Evolutionary conservation across 2,113 vertebrate genomes (phyloP).

Genomic region (Triplophysa rosa): DNA sequence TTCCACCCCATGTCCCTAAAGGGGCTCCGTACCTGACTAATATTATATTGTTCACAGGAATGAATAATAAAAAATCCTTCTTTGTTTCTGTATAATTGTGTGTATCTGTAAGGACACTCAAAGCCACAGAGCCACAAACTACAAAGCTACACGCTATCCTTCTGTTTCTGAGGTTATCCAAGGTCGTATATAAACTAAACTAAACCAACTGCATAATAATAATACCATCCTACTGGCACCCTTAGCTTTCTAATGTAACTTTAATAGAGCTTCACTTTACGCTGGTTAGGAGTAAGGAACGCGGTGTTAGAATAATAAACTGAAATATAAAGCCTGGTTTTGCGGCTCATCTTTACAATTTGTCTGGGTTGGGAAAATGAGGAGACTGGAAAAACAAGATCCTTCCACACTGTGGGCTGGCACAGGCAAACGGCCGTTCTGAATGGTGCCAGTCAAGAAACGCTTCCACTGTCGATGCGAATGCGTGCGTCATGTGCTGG

Average conservation of each 20-base stretch:
- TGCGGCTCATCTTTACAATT: slow-evolving; percentile 52
- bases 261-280: slow-evolving; percentile 57
- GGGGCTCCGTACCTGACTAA: too few species aligned
- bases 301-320: slow-evolving; percentile 48
- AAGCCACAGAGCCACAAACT: not conserved
- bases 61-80: not conserved
- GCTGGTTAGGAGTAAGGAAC: slow-evolving; percentile 35
- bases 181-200: slow-evolving; percentile 18
- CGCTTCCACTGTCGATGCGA: not conserved
- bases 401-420: slow-evolving; percentile 6
- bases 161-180: slow-evolving; percentile 16
- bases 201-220: slow-evolving; percentile 23
- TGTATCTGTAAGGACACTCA: not conserved
- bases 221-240: slow-evolving; percentile 15
- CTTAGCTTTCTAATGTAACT: slow-evolving; percentile 38
- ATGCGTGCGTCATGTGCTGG: not conserved
- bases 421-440: not conserved
- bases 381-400: slow-evolving; percentile 43
- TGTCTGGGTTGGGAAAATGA: slow-evolving; percentile 52
- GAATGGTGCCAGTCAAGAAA: slow-evolving; percentile 1
- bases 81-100: not conserved
- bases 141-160: not conserved
- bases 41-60: not conserved
- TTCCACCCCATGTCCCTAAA: too few species aligned
- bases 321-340: slow-evolving; percentile 52